phyloP scores from a whole-genome alignment of 2,113 vertebrate genomes.

The Forbesichthys agassizii region DNA sequence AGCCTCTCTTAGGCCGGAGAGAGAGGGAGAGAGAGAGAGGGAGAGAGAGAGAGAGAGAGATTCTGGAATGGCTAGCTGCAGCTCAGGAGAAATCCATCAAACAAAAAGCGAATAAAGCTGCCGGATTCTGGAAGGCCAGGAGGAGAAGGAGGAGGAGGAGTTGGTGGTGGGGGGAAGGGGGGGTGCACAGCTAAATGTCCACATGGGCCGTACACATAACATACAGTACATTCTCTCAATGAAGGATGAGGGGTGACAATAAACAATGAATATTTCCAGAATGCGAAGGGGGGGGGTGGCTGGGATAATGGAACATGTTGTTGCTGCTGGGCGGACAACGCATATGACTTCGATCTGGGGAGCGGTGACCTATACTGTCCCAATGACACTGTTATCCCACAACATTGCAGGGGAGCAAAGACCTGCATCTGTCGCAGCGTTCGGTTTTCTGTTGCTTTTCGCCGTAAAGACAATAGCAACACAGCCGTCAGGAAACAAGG shows the following conservation, averaged over 20 bases:
- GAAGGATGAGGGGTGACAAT: neutral
- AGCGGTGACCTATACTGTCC: constrained; percentile 13
- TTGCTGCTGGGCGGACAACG: constrained; percentile 30
- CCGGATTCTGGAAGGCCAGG: too few species aligned
- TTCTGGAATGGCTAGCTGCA: too few species aligned
- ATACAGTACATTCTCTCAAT: neutral
- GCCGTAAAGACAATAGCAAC: constrained; percentile 26
- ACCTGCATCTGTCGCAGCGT: constrained; percentile 32
- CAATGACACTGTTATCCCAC: constrained; percentile 15
- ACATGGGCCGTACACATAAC: neutral
- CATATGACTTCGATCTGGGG: constrained; percentile 19
- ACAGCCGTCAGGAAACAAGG: constrained; percentile 35
- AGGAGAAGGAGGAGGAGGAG: too few species aligned
- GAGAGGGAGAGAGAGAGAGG: constrained; percentile 32
- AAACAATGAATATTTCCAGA: neutral
- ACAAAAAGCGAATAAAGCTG: too few species aligned
- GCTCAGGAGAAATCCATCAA: too few species aligned
- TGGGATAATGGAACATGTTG: constrained; percentile 34
- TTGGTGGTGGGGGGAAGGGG: too few species aligned
- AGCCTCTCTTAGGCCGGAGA: constrained; percentile 12
- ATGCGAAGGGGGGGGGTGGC: neutral
- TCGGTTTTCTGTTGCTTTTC: constrained; percentile 39
- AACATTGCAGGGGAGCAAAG: neutral
- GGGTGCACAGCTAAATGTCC: too few species aligned
- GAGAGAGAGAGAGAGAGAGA: neutral